phyloP scores from a whole-genome alignment of 2,797 vertebrate genomes.

The Benthosema pterotum region DNA sequence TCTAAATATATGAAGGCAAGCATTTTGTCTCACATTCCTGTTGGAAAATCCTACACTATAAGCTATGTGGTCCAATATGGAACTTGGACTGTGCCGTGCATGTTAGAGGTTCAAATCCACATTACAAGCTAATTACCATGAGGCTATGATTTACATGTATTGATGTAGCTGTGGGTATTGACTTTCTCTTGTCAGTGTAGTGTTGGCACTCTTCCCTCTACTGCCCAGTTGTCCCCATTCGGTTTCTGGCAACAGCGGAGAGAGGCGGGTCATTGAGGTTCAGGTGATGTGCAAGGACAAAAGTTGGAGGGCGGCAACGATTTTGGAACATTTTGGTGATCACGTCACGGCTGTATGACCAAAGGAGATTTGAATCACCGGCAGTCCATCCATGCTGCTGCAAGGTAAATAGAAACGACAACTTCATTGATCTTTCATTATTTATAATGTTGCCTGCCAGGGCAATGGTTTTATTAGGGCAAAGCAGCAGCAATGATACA shows the following conservation, averaged over 20 bases:
- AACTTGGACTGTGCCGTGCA: not conserved
- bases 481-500: conserved; percentile 13
- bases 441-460: conserved; percentile 42
- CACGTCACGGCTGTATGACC: conserved; percentile 64
- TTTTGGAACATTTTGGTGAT: conserved; percentile 63
- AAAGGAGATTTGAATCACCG: conserved; percentile 65
- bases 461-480: conserved; percentile 35
- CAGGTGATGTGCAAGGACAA: conserved; percentile 52
- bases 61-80: too few relatives aligned
- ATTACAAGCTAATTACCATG: conserved; percentile 10
- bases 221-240: conserved; percentile 43
- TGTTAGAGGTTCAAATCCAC: conserved; percentile 15
- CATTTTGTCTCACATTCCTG: not conserved
- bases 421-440: conserved; percentile 21
- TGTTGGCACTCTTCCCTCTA: conserved; percentile 41
- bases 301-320: conserved; percentile 49
- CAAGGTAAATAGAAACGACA: conserved; percentile 65
- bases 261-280: conserved; percentile 57
- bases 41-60: conserved; percentile 1
- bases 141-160: conserved; percentile 48
- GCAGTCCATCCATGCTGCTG: conserved; percentile 69
- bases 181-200: conserved; percentile 36
- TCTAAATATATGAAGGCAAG: not conserved
- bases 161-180: conserved; percentile 47
- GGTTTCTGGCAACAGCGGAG: conserved; percentile 29